A percentile compares a stretch with the other conserved stretches of the same genome.
Evolutionary conservation across 2,113 vertebrate genomes (phyloP).

Genomic region (Corvus moneduloides): DNA sequence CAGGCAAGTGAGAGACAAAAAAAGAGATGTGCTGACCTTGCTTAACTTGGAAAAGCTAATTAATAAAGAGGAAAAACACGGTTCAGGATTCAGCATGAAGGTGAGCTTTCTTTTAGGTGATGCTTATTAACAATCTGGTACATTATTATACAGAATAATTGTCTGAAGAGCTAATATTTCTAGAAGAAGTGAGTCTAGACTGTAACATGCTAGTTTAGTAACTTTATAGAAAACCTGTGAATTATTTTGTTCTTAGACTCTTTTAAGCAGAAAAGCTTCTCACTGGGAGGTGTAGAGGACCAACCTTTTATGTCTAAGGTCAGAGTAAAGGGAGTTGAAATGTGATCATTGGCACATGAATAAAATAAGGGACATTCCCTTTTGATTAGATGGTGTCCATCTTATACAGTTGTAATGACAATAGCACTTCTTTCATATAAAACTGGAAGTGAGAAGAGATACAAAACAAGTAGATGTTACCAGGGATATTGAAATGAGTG

Average conservation of each 20-base stretch:
- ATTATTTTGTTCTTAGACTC: neutral
- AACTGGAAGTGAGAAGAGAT: neutral
- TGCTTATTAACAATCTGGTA: neutral
- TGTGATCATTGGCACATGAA: neutral
- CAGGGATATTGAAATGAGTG: neutral
- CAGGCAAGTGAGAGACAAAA: conserved; percentile 9
- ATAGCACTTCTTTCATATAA: neutral
- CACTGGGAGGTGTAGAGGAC: neutral
- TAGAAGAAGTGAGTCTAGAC: neutral
- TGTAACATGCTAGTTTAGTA: neutral
- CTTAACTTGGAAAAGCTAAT: conserved; percentile 55
- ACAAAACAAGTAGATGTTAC: neutral
- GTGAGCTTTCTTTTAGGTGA: neutral
- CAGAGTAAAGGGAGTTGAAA: neutral
- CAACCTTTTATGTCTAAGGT: neutral
- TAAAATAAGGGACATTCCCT: neutral
- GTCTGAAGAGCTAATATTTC: neutral
- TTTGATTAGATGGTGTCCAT: neutral
- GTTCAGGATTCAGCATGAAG: neutral
- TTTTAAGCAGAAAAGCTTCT: neutral
- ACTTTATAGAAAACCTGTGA: neutral
- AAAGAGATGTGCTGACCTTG: conserved; percentile 19
- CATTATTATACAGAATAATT: neutral
- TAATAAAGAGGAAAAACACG: neutral
- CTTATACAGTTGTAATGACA: neutral